Base-by-base conservation (phyloP, 2,888 invertebrate genomes). In the Baronia brevicornis region DNA sequence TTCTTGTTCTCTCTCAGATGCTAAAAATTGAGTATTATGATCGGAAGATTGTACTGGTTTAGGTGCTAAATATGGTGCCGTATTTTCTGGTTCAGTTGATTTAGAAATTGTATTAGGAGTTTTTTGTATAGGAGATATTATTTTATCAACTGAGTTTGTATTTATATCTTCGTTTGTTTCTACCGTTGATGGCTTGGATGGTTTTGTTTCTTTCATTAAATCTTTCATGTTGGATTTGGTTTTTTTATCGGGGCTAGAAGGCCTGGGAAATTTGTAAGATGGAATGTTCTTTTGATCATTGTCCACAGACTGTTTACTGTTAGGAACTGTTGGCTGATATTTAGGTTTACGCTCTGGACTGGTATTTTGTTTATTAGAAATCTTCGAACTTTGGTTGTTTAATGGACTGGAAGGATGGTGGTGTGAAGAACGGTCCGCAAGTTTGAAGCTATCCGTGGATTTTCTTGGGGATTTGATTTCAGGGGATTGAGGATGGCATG, bases 1-100 rank as follows among this genome's bases (percentile, higher is more conserved):
- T 52, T 78, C 73, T 45, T 70, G 67, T 49, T 79, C 74, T 48
- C 67, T 63, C 48, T 84, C 79, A 2, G 70, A 64, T 14, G 56
- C 43, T 4, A 77, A 57, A 28, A 77, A 69, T 39, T 66, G 60
- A 11, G 51, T 55, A 6, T 39, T 31, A 40, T 48, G 5, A 39
- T 45, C 4, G 33, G 23, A 21, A 7, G 21, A 19, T 23, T 27
- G 6, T 9, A 22, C 9, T n/a, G 15, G 6, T 33, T 23, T 39
- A 36, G 18, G 9, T 28, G 7, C 35, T 23, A 11, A 30, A 41
- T 15, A 28, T 37, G 48, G 49, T 5, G 42, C 39, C 36, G 54
- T 53, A 27, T 54, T 48, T 13, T 49, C 39, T 33, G 51, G 39
- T 9, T 43, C 42, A 3, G 37, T 46, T 9, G 39, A 37, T 9